These are phyloP conservation scores for Microchirus variegatus DNA, from an alignment of 2,797 vertebrate genomes.

Conservation along the genomic window DNA sequence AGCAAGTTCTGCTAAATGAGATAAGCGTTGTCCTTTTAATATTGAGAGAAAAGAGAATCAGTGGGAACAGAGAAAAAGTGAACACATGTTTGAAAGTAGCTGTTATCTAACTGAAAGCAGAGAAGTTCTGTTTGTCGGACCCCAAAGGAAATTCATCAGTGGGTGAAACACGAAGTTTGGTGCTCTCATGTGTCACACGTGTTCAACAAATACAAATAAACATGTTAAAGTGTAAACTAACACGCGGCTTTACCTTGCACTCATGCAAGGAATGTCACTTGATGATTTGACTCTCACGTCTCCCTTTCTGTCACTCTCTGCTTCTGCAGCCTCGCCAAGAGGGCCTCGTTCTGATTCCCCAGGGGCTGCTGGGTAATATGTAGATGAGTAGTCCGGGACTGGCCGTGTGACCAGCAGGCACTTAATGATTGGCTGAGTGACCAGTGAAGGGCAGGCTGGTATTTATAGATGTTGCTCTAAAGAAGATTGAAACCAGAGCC, in stretches of 20 bases:
- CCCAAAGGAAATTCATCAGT: too few relatives aligned
- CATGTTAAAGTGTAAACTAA: slow-evolving; percentile 46
- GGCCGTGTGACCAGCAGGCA: slow-evolving; percentile 4
- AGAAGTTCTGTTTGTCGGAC: too few relatives aligned
- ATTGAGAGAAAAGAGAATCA: too few relatives aligned
- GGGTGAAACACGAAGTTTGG: background rate
- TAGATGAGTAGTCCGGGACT: slow-evolving; percentile 29
- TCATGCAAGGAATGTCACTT: slow-evolving; percentile 39
- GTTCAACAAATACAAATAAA: slow-evolving; percentile 41
- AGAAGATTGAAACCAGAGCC: slow-evolving; percentile 78
- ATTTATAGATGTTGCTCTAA: slow-evolving; percentile 74
- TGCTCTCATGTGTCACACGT: slow-evolving; percentile 2
- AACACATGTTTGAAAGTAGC: too few relatives aligned
- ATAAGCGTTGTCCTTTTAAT: too few relatives aligned
- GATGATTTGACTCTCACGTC: slow-evolving; percentile 18
- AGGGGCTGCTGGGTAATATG: slow-evolving; percentile 56
- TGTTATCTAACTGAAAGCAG: too few relatives aligned
- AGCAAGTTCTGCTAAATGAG: too few relatives aligned
- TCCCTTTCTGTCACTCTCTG: slow-evolving; percentile 8
- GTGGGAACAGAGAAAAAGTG: too few relatives aligned
- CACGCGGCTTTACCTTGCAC: slow-evolving; percentile 7
- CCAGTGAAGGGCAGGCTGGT: slow-evolving; percentile 41
- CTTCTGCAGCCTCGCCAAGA: slow-evolving; percentile 7
- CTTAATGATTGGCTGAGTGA: slow-evolving; percentile 39
- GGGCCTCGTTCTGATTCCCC: slow-evolving; percentile 25